Percentiles rank a stretch among this genome's conserved stretches.
These are phyloP conservation scores for Dicyrtoma fusca DNA, from an alignment of 2,888 invertebrate genomes.

Conservation along the genomic window DNA sequence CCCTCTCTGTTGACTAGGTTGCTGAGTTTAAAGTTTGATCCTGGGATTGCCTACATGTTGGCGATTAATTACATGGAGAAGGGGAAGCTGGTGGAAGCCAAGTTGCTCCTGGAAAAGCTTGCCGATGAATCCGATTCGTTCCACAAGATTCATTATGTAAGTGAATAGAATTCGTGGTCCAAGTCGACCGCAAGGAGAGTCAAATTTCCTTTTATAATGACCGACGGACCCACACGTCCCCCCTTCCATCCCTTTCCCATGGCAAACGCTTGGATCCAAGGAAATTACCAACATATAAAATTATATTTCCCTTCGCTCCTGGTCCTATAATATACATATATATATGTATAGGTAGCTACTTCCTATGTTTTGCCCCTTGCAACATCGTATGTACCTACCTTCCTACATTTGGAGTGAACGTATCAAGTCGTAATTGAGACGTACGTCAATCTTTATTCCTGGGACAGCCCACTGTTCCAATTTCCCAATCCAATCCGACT, in stretches of 20 bases:
- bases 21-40: constrained; percentile 51
- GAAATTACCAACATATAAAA: not conserved
- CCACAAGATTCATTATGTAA: constrained; percentile 55
- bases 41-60: constrained; percentile 48
- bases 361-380: too few species aligned
- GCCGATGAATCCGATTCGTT: constrained; percentile 48
- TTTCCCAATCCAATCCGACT: too few species aligned
- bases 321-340: too few species aligned
- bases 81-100: constrained; percentile 46
- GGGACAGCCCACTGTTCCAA: too few species aligned
- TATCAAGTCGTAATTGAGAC: too few species aligned
- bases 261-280: not conserved
- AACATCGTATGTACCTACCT: too few species aligned
- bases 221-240: not conserved
- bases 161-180: constrained; percentile 22
- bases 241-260: not conserved
- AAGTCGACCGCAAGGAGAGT: constrained; percentile 26
- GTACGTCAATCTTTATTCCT: too few species aligned
- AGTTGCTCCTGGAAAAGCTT: constrained; percentile 45
- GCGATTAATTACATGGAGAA: constrained; percentile 48
- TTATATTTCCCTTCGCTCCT: too few species aligned
- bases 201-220: constrained; percentile 30
- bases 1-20: constrained; percentile 34
- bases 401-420: too few species aligned
- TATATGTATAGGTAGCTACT: too few species aligned